Conservation (phyloP, 2,797 vertebrate genomes). For the Parauchenoglanis ngamensis region DNA sequence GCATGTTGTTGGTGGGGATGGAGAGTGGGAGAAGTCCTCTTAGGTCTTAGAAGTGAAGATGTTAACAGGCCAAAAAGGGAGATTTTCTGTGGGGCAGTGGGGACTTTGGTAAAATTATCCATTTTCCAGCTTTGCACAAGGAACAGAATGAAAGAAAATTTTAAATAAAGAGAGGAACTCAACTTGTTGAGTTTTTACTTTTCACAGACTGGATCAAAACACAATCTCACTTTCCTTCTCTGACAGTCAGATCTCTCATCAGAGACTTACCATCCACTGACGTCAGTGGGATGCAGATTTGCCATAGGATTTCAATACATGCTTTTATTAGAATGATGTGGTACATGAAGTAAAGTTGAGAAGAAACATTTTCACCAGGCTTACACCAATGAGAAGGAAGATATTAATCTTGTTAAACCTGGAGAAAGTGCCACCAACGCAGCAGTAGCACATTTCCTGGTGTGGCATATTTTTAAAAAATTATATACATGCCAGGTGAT, state of each 20-base stretch:
- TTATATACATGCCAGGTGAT: too few relatives aligned
- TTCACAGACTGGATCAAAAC: neutral
- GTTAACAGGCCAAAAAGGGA: slow-evolving; percentile 69
- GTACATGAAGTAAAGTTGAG: neutral
- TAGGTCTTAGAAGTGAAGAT: slow-evolving; percentile 58
- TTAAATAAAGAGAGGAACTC: neutral
- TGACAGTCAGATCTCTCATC: neutral
- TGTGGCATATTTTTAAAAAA: too few relatives aligned
- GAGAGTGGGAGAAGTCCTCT: slow-evolving; percentile 45
- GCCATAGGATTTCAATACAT: neutral
- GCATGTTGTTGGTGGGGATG: neutral
- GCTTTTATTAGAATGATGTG: neutral
- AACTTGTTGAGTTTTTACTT: neutral
- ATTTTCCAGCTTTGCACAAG: slow-evolving; percentile 69
- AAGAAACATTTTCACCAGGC: neutral
- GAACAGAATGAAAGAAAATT: slow-evolving; percentile 60
- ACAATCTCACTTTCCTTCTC: neutral
- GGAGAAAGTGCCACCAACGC: neutral
- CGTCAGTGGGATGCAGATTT: neutral
- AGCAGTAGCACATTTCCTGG: neutral
- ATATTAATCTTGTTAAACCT: neutral
- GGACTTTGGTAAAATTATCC: slow-evolving; percentile 72
- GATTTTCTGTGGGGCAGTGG: slow-evolving; percentile 62
- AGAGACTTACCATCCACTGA: neutral
- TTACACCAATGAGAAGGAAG: neutral